Evolutionary conservation across 2,888 invertebrate genomes (phyloP).

Genomic region (Drosophila villosipedis): DNA sequence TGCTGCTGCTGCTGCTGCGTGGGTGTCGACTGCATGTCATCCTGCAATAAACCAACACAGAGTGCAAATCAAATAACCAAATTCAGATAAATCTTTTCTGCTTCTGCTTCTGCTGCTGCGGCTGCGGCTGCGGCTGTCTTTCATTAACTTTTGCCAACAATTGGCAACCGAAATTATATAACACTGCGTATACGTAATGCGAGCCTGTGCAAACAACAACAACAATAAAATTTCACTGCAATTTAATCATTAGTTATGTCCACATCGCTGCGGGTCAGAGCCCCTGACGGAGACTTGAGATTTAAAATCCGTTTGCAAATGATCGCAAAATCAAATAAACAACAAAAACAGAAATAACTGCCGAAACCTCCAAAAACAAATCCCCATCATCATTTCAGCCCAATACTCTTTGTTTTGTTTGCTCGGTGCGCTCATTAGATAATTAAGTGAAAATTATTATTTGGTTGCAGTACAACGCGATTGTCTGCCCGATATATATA

Average conservation of each 20-base stretch:
- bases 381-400: constrained; percentile 39
- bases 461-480: constrained; percentile 58
- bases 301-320: constrained; percentile 66
- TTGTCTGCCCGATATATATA: constrained; percentile 6
- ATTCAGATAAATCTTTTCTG: constrained; percentile 15
- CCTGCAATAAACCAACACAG: constrained; percentile 70
- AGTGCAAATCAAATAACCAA: constrained; percentile 27
- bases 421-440: constrained; percentile 64
- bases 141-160: constrained; percentile 37
- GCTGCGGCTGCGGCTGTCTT: constrained; percentile 3
- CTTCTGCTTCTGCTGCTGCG: background rate
- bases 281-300: constrained; percentile 16
- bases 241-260: constrained; percentile 76
- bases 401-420: constrained; percentile 39
- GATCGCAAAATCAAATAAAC: constrained; percentile 63
- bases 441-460: constrained; percentile 83
- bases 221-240: constrained; percentile 49
- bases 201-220: constrained; percentile 14
- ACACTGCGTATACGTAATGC: constrained; percentile 61
- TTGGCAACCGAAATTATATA: constrained; percentile 54
- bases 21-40: constrained; percentile 78
- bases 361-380: constrained; percentile 14
- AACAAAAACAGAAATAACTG: constrained; percentile 4
- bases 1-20: constrained; percentile 37
- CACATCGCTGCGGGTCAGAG: constrained; percentile 51